Base-by-base conservation (phyloP, 2,888 invertebrate species). In the Thereva nobilitata region DNA sequence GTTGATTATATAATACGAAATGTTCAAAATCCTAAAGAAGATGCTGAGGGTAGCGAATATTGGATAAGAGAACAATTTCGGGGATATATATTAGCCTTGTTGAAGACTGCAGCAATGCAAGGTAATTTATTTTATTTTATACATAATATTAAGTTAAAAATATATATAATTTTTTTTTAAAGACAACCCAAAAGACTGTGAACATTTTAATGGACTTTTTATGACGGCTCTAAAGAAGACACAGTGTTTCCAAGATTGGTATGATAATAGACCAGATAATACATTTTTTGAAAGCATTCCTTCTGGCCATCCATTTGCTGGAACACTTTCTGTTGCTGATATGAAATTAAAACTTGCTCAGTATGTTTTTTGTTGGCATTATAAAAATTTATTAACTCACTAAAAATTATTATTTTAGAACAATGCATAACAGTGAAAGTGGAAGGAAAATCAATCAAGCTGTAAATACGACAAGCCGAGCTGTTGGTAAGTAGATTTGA, bases 21-120 rank as follows among this genome's bases (percentile, higher is more conserved):
- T 76, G 89, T 89, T 0, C 86, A 88, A 56, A 83, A 84, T 7
- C 82, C 87, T 1, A 84, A 85, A 64, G 87, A 89, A 72, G 90
- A 90, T 77, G 87, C 87, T 35, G 93, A 93, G 79, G 98, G 98
- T 57, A 95, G 97, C 35, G 97, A 98, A 76, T 91, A 93, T 72
- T 99, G 98, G 98, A 90, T 98, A 71, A 85, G 98, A 71, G 90
- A 94, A 63, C 97, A 98, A 80, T 97, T 97, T 78, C 88, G 90
- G 71, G 89, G 92, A 59, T 95, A 95, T 77, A 83, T 93, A 70
- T 82, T 95, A 73, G 92, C 92, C 75, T 83, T 95, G 68, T 77
- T 95, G 72, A 85, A 93, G 73, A 93, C 94, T 6, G 89, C 92
- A 42, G 82, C 91, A 70, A 80, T 89, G 72, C 88, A 86, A 81